These are phyloP conservation scores for Pseudopipra pipra DNA, from an alignment of 2,113 vertebrate genomes.

Conservation along the genomic window DNA sequence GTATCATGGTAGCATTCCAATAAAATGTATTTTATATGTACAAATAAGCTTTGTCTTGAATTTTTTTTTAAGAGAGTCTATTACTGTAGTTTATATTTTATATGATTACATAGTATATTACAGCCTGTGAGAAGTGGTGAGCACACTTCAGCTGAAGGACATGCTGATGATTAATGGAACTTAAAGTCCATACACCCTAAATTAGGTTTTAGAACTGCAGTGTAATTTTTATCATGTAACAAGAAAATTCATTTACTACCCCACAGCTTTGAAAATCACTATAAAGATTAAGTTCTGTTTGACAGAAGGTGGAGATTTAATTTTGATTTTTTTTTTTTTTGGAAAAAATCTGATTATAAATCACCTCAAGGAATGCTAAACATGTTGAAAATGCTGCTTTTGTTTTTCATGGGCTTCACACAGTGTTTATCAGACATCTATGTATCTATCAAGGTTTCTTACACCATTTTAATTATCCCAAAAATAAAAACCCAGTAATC, in stretches of 20 bases:
- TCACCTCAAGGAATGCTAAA: background rate
- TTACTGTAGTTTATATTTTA: slow-evolving; percentile 36
- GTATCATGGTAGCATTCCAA: background rate
- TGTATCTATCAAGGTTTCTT: background rate
- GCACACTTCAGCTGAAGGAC: slow-evolving; percentile 38
- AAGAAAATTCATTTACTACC: slow-evolving; percentile 60
- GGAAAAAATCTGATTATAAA: background rate
- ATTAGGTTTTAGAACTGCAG: slow-evolving; percentile 53
- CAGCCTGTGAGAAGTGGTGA: background rate
- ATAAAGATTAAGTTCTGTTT: slow-evolving; percentile 31
- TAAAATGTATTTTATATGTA: background rate
- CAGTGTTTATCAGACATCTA: background rate
- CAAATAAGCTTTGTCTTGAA: background rate
- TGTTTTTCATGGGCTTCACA: background rate
- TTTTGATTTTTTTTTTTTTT: background rate
- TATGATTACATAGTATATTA: slow-evolving; percentile 10
- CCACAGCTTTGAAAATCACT: slow-evolving; percentile 47
- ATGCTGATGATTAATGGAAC: slow-evolving; percentile 47
- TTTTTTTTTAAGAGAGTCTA: slow-evolving; percentile 6
- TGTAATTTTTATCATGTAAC: slow-evolving; percentile 61
- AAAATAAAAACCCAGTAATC: background rate
- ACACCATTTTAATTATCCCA: background rate
- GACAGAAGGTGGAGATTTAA: slow-evolving; percentile 23
- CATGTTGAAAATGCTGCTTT: background rate
- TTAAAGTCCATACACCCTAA: slow-evolving; percentile 11